These are phyloP conservation scores for Dorcus hopei DNA, from an alignment of 2,888 invertebrate genomes.

Conservation along the genomic window DNA sequence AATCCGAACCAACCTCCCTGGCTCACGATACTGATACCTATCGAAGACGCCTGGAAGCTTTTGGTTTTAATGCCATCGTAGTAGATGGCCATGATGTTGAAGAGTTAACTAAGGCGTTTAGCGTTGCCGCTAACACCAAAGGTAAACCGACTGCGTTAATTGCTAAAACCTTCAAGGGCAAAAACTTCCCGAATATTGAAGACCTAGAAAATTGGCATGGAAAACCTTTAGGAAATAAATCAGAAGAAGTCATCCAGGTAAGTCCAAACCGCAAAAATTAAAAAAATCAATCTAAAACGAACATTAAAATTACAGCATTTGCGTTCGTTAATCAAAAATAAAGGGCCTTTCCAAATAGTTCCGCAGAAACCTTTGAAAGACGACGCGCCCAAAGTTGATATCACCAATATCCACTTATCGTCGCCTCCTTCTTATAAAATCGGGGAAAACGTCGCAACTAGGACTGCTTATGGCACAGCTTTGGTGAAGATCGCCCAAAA, in stretches of 20 bases:
- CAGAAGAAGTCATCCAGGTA: slow-evolving; percentile 64
- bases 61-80: slow-evolving; percentile 86
- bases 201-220: slow-evolving; percentile 97
- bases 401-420: slow-evolving; percentile 69
- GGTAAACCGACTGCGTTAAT: slow-evolving; percentile 90
- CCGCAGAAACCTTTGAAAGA: slow-evolving; percentile 63
- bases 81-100: slow-evolving; percentile 97
- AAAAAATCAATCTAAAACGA: background rate
- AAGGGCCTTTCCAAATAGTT: slow-evolving; percentile 59
- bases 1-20: slow-evolving; percentile 92
- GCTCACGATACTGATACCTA: slow-evolving; percentile 90
- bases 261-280: background rate
- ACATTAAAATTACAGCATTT: slow-evolving; percentile 53
- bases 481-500: slow-evolving; percentile 80
- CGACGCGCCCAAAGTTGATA: slow-evolving; percentile 71
- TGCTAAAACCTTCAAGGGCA: slow-evolving; percentile 96
- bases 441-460: slow-evolving; percentile 79
- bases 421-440: slow-evolving; percentile 79
- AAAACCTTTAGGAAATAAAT: slow-evolving; percentile 85
- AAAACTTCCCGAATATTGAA: slow-evolving; percentile 84
- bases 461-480: slow-evolving; percentile 92
- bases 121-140: slow-evolving; percentile 69
- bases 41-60: slow-evolving; percentile 79
- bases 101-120: slow-evolving; percentile 84
- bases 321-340: slow-evolving; percentile 64